Evolutionary conservation across 2,888 invertebrate genomes (phyloP), one percentile per base, ranked within the genome.

Genomic region (Dendrolimus pini): DNA sequence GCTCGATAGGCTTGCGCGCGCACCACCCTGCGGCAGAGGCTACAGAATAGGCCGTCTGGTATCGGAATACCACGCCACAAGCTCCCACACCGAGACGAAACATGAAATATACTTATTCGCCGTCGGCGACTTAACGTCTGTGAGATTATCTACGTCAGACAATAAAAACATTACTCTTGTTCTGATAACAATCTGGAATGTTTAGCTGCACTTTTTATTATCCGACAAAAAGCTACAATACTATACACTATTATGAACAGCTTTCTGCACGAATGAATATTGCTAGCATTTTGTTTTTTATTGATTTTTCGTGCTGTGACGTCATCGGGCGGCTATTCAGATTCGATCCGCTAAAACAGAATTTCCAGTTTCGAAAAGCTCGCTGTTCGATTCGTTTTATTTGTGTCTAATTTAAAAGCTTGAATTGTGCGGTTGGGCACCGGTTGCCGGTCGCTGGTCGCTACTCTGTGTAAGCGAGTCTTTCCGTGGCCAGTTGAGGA

Each of bases 1-100:
- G 83, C 73, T 84, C 85, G 79, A 85, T 85, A 85, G 62, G 67
- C 63, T 64, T 82, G 85, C 85, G 85, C 85, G 85, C 85, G 84
- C 85, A 84, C 59, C 70, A 63, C 68, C 69, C 47, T 47, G 47
- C 47, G 47, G 47, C 47, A 47, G 47, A 47, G 47, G 47, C 47
- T 47, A 47, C 47, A 47, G 47, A 47, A 47, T 47, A 47, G 47
- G 47, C 47, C 47, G 47, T 47, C 47, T 47, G 42, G 30, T 47
- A 47, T 47, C 47, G 47, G 47, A 47, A 47, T 47, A 47, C 47
- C 47, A 47, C 47, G 9, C 47, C 47, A 12, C 9, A 12, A 9
- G 47, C 47, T 12, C 9, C 47, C 47, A 47, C 47, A 47, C 12
- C 12, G 47, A 10, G 47, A 12, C 47, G 47, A 47, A 47, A 47